These are phyloP conservation scores for Chiloscyllium plagiosum DNA, from an alignment of 2,113 vertebrate species.

Conservation along the genomic window DNA sequence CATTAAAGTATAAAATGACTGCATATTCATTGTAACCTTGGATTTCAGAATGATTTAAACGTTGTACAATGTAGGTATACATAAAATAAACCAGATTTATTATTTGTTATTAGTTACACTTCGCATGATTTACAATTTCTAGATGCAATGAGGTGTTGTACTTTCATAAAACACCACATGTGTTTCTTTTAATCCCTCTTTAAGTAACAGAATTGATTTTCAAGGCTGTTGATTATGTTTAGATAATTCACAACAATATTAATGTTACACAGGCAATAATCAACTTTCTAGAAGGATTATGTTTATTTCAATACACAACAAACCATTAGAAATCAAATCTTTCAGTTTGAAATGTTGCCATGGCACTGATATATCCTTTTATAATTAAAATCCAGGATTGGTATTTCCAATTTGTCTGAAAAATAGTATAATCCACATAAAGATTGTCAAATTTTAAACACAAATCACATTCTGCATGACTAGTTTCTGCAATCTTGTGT, in stretches of 20 bases:
- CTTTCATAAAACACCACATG: neutral
- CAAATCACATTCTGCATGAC: neutral
- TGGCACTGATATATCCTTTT: neutral
- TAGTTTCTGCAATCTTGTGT: neutral
- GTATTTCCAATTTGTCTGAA: neutral
- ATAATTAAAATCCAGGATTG: neutral
- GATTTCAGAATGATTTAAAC: neutral
- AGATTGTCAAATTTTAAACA: neutral
- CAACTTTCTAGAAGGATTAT: neutral
- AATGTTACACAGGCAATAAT: neutral
- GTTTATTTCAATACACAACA: neutral
- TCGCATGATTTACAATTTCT: neutral
- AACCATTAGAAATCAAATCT: neutral
- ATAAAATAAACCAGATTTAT: neutral
- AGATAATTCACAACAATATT: neutral
- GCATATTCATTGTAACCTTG: neutral
- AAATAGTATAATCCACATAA: too few species aligned
- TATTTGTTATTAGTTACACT: neutral
- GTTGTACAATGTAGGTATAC: neutral
- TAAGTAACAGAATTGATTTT: neutral
- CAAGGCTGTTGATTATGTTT: neutral
- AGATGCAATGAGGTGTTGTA: too few species aligned
- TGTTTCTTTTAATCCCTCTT: slow-evolving; percentile 8
- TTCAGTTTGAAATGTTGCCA: neutral
- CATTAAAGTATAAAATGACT: neutral